These are phyloP conservation scores for Pectinophora gossypiella DNA, from an alignment of 1,140 invertebrate genomes.

Conservation along the genomic window DNA sequence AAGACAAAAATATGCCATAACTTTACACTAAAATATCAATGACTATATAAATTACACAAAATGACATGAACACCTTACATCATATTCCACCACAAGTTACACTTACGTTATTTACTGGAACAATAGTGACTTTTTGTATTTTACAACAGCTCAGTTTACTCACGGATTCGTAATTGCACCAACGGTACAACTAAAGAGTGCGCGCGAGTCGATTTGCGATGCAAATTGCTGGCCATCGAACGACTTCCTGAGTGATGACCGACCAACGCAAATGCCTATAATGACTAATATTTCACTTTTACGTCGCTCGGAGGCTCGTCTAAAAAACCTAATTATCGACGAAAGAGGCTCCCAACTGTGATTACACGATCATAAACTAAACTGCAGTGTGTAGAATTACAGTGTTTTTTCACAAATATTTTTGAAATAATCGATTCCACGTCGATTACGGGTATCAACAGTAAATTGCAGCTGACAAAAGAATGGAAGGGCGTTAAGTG, in stretches of 20 bases:
- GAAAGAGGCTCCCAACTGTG: constrained; percentile 29
- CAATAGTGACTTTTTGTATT: no score
- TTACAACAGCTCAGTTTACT: no score
- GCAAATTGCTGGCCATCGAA: constrained; percentile 15
- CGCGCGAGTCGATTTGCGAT: constrained; percentile 13
- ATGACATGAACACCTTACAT: no score
- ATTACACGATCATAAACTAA: constrained; percentile 40
- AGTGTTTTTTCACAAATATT: constrained; percentile 31
- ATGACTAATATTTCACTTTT: constrained; percentile 22
- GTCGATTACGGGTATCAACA: constrained; percentile 15
- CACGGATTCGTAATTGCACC: no score
- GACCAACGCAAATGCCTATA: constrained; percentile 15
- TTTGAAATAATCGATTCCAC: constrained; percentile 24
- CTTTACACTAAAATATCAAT: no score
- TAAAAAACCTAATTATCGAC: constrained; percentile 31
- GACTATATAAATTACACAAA: no score
- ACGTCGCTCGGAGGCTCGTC: constrained; percentile 25
- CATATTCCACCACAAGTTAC: no score
- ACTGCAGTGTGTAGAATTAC: constrained; percentile 20
- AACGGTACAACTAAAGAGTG: not conserved
- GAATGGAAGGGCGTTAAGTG: constrained; percentile 17
- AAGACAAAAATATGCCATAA: no score
- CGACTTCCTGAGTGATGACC: constrained; percentile 12
- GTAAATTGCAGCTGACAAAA: constrained; percentile 22
- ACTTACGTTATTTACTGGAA: no score